Percentiles rank a stretch among this genome's conserved stretches.
phyloP scores from a whole-genome alignment of 2,797 vertebrate species.

The Jordanella pulchra region DNA sequence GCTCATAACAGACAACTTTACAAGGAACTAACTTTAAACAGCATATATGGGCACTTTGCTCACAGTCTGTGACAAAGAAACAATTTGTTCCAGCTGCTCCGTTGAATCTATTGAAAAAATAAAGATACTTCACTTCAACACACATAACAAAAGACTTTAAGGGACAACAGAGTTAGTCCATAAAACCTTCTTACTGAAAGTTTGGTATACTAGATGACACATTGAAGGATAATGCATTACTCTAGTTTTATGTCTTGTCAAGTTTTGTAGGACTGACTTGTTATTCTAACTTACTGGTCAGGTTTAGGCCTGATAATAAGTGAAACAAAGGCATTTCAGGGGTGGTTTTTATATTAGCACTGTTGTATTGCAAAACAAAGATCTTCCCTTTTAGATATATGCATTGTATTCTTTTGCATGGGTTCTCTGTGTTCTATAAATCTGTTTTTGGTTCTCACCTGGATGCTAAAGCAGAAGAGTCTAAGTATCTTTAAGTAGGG shows the following conservation, averaged over 20 bases:
- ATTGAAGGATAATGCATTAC: background rate
- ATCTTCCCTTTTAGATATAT: background rate
- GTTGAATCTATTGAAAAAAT: background rate
- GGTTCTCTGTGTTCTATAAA: background rate
- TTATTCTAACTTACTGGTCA: background rate
- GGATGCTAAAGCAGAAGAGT: background rate
- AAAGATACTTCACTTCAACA: background rate
- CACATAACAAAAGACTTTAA: background rate
- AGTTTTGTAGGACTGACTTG: background rate
- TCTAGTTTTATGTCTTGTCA: background rate
- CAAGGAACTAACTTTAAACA: background rate
- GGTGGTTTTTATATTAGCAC: background rate
- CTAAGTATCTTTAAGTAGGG: background rate
- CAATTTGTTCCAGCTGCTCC: background rate
- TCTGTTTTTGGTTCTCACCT: background rate
- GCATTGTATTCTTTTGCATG: background rate
- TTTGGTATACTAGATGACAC: background rate
- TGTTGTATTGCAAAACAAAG: background rate
- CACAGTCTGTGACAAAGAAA: background rate
- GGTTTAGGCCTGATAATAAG: background rate
- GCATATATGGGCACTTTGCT: background rate
- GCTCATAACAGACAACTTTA: background rate
- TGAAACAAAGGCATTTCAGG: background rate
- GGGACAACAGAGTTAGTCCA: background rate
- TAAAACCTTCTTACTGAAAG: background rate